phyloP scores from a whole-genome alignment of 2,888 invertebrate species.

The Sarcophaga variegata region DNA sequence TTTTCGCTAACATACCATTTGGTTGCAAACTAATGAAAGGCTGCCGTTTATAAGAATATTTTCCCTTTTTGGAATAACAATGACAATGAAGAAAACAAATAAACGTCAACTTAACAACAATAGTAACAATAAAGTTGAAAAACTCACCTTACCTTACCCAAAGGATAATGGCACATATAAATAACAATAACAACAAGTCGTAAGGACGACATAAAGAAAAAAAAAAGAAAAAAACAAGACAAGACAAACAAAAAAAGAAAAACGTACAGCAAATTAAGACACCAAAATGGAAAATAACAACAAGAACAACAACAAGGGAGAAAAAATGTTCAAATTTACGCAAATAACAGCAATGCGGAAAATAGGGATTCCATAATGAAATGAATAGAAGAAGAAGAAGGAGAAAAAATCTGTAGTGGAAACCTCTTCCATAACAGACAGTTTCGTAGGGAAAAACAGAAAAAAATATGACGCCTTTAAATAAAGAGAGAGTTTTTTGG shows the following conservation, averaged over 20 bases:
- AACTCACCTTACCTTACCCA: constrained; percentile 50
- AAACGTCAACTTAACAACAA: constrained; percentile 47
- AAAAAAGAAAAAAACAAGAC: not conserved
- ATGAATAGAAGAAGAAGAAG: not conserved
- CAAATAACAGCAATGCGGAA: constrained; percentile 70
- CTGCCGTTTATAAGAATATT: not conserved
- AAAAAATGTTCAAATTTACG: constrained; percentile 60
- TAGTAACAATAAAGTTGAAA: constrained; percentile 33
- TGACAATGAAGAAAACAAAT: constrained; percentile 46
- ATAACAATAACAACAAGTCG: constrained; percentile 60
- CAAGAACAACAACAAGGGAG: constrained; percentile 17
- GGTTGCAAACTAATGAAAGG: constrained; percentile 12
- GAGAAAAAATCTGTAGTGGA: not conserved
- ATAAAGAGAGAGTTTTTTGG: constrained; percentile 27
- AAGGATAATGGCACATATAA: constrained; percentile 59
- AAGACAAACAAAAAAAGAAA: not conserved
- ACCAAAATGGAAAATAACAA: constrained; percentile 36
- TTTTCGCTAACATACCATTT: too few species aligned
- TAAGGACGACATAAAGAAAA: not conserved
- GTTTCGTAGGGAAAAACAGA: not conserved
- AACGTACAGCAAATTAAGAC: constrained; percentile 35
- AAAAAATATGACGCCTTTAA: constrained; percentile 66
- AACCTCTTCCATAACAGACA: constrained; percentile 49
- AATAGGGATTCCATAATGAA: constrained; percentile 54
- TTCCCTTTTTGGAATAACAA: not conserved